A percentile compares a stretch with the other conserved stretches of the same genome.
These are phyloP conservation scores for Harpagoxenus sublaevis DNA, from an alignment of 2,888 invertebrate species.

Conservation along the genomic window DNA sequence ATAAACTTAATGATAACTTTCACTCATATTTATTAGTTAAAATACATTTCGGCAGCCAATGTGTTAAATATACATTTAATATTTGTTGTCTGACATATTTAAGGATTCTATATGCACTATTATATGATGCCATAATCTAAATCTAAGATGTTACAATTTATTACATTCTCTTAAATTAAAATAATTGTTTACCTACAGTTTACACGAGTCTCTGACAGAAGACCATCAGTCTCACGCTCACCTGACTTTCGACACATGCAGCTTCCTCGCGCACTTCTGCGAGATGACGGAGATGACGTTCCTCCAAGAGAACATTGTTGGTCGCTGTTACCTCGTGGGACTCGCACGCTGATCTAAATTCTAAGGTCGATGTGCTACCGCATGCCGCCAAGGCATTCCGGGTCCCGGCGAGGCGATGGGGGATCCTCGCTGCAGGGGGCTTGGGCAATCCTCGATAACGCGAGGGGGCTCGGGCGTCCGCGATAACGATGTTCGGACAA, in stretches of 20 bases:
- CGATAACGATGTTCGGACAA: not conserved
- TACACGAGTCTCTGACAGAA: not conserved
- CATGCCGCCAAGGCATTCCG: not conserved
- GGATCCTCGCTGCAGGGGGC: not conserved
- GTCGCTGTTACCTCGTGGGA: not conserved
- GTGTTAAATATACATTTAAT: not conserved
- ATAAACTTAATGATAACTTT: not conserved
- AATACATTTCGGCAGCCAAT: too few relatives aligned
- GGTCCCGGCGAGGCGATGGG: too few relatives aligned
- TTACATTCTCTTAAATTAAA: not conserved
- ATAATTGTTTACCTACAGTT: too few relatives aligned
- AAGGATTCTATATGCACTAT: not conserved
- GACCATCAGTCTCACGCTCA: slow-evolving; percentile 47
- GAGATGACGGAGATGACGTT: slow-evolving; percentile 36
- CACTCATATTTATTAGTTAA: too few relatives aligned
- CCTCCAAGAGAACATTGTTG: slow-evolving; percentile 60
- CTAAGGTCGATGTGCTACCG: not conserved
- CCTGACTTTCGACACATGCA: slow-evolving; percentile 63
- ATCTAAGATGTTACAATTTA: not conserved
- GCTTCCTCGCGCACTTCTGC: slow-evolving; percentile 44
- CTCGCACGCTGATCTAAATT: slow-evolving; percentile 11
- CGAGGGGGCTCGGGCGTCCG: not conserved
- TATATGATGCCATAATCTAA: not conserved
- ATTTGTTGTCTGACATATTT: not conserved
- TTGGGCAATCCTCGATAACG: slow-evolving; percentile 17